Conservation (phyloP, 2,888 invertebrate species). For the Dryomyza anilis region DNA sequence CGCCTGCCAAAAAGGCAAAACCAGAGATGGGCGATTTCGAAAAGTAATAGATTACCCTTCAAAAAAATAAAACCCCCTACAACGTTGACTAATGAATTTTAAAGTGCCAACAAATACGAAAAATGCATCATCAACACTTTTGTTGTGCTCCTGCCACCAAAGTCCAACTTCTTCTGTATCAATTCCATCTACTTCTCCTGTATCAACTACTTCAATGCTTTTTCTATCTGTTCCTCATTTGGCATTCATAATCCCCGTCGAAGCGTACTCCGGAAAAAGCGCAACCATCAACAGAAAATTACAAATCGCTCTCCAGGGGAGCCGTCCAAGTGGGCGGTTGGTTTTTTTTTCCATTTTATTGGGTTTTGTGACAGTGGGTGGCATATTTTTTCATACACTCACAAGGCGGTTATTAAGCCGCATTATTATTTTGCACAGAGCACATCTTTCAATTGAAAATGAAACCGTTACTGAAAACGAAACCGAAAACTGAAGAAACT, state of each 20-base stretch:
- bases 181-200: no score
- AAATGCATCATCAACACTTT: slow-evolving; percentile 27
- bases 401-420: slow-evolving; percentile 24
- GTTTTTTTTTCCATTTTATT: no score
- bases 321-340: background rate
- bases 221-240: no score
- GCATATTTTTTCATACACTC: slow-evolving; percentile 22
- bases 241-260: slow-evolving; percentile 7
- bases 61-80: no score
- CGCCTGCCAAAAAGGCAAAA: no score
- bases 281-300: slow-evolving; percentile 48
- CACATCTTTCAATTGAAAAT: slow-evolving; percentile 1
- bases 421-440: slow-evolving; percentile 18
- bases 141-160: no score
- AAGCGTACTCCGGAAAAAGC: slow-evolving; percentile 41
- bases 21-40: no score
- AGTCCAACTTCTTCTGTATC: no score
- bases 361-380: slow-evolving; percentile 30
- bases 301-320: slow-evolving; percentile 56
- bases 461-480: slow-evolving; percentile 3
- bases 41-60: no score
- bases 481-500: slow-evolving; percentile 14
- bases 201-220: no score
- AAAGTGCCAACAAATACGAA: slow-evolving; percentile 25
- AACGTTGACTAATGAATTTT: slow-evolving; percentile 21